Percentiles rank a stretch among this genome's conserved stretches.
Evolutionary conservation across 2,113 vertebrate genomes (phyloP).

Genomic region (Saimiri boliviensis): DNA sequence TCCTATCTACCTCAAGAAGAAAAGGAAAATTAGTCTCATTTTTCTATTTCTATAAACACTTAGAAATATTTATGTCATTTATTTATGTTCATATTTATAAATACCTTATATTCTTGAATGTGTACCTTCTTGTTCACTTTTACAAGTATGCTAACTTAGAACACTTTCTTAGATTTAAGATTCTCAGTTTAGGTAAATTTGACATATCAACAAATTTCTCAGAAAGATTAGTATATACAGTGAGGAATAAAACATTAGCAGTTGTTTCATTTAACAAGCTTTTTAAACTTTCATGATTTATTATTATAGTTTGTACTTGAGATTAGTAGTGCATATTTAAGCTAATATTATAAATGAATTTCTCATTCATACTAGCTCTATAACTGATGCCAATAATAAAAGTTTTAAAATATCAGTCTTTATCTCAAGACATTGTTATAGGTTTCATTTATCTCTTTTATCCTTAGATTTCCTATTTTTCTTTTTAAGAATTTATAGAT

Average conservation of each 20-base stretch:
- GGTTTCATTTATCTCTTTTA: neutral
- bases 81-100: slow-evolving; percentile 28
- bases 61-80: slow-evolving; percentile 14
- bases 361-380: neutral
- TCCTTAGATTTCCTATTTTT: slow-evolving; percentile 29
- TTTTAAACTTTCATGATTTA: slow-evolving; percentile 50
- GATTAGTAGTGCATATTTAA: neutral
- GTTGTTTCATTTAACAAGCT: slow-evolving; percentile 38
- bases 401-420: neutral
- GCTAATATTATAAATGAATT: slow-evolving; percentile 41
- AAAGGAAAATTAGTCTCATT: neutral
- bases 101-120: neutral
- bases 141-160: neutral
- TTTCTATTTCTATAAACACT: neutral
- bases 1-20: neutral
- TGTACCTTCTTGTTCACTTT: neutral
- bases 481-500: slow-evolving; percentile 55
- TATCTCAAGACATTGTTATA: slow-evolving; percentile 18
- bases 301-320: neutral
- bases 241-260: slow-evolving; percentile 47
- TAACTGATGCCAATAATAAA: neutral
- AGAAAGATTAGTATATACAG: slow-evolving; percentile 8
- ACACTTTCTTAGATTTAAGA: neutral
- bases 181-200: slow-evolving; percentile 37
- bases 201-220: neutral